Conservation (phyloP, 2,113 vertebrate genomes). For the Aleadryas rufinucha region DNA sequence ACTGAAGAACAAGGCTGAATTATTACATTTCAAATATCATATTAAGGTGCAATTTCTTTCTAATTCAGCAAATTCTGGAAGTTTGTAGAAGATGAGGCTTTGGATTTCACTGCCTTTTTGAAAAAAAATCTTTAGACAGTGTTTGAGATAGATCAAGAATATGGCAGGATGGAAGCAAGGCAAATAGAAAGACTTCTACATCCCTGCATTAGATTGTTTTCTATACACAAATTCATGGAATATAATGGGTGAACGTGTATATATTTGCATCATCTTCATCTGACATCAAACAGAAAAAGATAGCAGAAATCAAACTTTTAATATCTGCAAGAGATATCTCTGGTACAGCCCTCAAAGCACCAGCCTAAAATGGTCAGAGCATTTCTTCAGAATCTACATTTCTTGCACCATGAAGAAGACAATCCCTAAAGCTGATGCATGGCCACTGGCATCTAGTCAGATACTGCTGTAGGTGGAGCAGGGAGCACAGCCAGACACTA, state of each 20-base stretch:
- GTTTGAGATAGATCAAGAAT: neutral
- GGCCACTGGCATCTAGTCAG: neutral
- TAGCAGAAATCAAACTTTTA: neutral
- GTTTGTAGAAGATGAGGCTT: neutral
- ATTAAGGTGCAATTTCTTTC: neutral
- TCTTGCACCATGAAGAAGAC: neutral
- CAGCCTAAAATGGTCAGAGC: neutral
- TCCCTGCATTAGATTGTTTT: neutral
- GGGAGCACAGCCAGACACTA: neutral
- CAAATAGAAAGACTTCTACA: neutral
- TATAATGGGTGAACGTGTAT: rapidly evolving
- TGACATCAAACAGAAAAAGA: neutral
- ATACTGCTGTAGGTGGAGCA: neutral
- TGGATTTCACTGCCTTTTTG: neutral
- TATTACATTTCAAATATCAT: neutral
- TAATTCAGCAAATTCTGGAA: neutral
- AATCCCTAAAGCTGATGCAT: neutral
- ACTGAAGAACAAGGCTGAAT: neutral
- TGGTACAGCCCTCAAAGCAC: neutral
- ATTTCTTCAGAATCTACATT: neutral
- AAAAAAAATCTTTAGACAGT: neutral
- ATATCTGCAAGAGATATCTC: neutral
- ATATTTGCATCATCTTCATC: neutral
- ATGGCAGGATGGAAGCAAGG: neutral
- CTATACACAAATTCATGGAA: neutral